Evolutionary conservation across 2,797 vertebrate species (phyloP).

Genomic region (Darevskia nairensis): DNA sequence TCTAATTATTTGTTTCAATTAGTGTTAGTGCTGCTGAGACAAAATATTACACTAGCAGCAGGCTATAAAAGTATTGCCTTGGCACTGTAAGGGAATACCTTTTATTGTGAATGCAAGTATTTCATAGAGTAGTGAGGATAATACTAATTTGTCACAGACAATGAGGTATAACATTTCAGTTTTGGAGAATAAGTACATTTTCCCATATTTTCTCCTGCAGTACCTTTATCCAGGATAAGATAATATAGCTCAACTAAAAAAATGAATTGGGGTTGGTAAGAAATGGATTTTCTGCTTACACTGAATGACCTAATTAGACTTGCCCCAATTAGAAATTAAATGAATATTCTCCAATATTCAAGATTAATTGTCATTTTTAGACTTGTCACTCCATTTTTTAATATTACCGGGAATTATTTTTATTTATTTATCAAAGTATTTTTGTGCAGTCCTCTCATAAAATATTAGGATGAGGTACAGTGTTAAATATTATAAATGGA

Average conservation of each 20-base stretch:
- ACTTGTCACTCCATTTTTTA: neutral
- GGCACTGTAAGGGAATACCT: neutral
- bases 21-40: slow-evolving; percentile 30
- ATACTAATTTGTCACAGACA: neutral
- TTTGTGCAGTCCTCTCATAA: no score
- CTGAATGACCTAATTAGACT: neutral
- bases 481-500: no score
- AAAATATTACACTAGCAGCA: slow-evolving; percentile 14
- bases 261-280: neutral
- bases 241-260: neutral
- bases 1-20: slow-evolving; percentile 46
- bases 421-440: no score
- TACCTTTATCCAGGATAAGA: neutral
- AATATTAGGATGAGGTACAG: no score
- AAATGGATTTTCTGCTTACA: neutral
- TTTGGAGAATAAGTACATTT: neutral
- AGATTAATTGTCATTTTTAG: neutral
- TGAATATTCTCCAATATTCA: neutral
- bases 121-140: neutral
- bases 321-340: neutral
- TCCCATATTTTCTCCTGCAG: no score
- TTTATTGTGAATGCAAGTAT: slow-evolving; percentile 3
- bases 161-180: neutral
- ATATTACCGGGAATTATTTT: neutral
- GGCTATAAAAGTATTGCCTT: slow-evolving; percentile 12